These are phyloP conservation scores for Apamea epomidion DNA, from an alignment of 2,888 invertebrate genomes.

Conservation along the genomic window DNA sequence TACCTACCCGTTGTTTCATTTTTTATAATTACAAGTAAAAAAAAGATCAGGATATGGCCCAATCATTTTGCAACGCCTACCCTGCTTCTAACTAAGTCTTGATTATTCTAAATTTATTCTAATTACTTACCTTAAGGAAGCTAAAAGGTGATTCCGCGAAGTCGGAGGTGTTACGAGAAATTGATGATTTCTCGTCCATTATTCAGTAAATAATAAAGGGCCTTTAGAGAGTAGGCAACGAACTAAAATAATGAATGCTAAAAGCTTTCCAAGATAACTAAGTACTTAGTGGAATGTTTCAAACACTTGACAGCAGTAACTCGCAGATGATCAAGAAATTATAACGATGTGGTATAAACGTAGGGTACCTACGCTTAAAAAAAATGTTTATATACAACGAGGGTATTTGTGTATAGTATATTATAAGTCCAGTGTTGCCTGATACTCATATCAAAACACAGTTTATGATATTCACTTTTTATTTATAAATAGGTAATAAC, in stretches of 20 bases:
- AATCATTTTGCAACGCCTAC: not conserved
- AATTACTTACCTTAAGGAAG: conserved; percentile 41
- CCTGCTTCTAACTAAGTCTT: not conserved
- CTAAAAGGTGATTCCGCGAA: conserved; percentile 27
- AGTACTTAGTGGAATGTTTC: conserved; percentile 11
- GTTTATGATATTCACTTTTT: not conserved
- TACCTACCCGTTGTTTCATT: not conserved
- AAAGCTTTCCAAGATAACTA: conserved; percentile 22
- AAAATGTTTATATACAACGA: not conserved
- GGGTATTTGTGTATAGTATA: conserved; percentile 17
- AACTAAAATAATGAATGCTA: conserved; percentile 4
- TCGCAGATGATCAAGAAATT: conserved; percentile 14
- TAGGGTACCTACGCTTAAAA: conserved; percentile 31
- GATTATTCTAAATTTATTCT: not conserved
- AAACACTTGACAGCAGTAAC: conserved; percentile 16
- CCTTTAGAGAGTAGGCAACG: not conserved
- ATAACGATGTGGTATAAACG: not conserved
- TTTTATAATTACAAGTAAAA: not conserved
- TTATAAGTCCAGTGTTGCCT: conserved; percentile 25
- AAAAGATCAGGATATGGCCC: not conserved
- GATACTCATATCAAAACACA: not conserved
- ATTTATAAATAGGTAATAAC: not conserved
- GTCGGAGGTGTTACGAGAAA: conserved; percentile 13
- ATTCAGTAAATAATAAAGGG: conserved; percentile 10
- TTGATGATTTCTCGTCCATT: conserved; percentile 54